Conservation (phyloP, 2,797 vertebrate species). For the Anisognathus igniventris region DNA sequence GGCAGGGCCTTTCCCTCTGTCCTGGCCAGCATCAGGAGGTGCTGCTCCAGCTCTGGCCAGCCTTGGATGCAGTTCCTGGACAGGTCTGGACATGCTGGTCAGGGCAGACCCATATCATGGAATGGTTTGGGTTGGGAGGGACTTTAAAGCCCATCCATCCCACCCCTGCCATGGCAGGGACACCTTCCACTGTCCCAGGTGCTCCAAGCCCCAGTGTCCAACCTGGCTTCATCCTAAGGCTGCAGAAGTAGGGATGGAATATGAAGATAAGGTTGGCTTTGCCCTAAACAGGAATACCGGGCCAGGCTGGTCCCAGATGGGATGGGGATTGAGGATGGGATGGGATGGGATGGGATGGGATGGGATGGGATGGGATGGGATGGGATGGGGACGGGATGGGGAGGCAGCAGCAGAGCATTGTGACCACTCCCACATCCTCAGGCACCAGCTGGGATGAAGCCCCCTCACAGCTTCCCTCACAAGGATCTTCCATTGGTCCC, state of each 20-base stretch:
- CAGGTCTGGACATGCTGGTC: neutral
- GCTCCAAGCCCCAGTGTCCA: neutral
- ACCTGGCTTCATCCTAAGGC: neutral
- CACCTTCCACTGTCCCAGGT: neutral
- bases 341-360: no score
- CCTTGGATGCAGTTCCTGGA: neutral
- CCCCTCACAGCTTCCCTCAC: neutral
- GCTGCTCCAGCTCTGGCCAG: neutral
- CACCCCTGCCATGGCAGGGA: neutral
- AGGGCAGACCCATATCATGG: accelerated
- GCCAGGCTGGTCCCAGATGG: neutral
- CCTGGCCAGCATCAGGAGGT: accelerated
- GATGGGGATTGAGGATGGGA: neutral
- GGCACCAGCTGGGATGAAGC: accelerated
- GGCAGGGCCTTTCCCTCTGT: neutral
- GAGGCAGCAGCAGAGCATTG: neutral
- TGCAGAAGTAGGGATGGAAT: neutral
- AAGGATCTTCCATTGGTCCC: neutral
- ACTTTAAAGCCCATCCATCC: accelerated
- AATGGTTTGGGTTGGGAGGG: neutral
- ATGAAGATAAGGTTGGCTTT: neutral
- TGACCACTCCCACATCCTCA: neutral
- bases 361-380: neutral
- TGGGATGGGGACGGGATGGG: no score
- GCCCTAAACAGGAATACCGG: neutral